phyloP scores from a whole-genome alignment of 2,113 vertebrate genomes.

The Tachycineta bicolor region DNA sequence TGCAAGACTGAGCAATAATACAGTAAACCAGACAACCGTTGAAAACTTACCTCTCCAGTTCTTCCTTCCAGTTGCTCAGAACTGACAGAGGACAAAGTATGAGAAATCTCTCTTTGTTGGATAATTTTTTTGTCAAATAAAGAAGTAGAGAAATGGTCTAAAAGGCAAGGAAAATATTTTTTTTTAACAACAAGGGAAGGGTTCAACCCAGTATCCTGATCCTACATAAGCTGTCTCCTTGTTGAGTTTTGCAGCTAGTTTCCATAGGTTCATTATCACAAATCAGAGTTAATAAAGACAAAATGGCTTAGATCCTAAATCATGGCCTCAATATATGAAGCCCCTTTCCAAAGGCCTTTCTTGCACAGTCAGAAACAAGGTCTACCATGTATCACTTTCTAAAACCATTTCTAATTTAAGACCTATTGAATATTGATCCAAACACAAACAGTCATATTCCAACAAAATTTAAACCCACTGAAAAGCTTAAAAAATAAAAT shows the following conservation, averaged over 20 bases:
- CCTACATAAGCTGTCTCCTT: background rate
- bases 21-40: background rate
- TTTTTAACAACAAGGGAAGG: background rate
- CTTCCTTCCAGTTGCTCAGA: slow-evolving; percentile 89
- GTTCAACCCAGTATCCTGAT: background rate
- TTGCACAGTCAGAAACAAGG: background rate
- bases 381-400: background rate
- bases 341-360: background rate
- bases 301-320: background rate
- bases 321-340: background rate
- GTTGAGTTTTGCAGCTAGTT: background rate
- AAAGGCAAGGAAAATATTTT: slow-evolving; percentile 15
- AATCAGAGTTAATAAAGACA: background rate
- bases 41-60: slow-evolving; percentile 81
- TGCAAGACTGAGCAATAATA: background rate
- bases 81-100: slow-evolving; percentile 90
- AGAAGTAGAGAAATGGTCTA: slow-evolving; percentile 88
- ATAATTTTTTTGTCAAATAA: slow-evolving; percentile 77
- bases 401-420: background rate
- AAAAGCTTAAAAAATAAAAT: background rate
- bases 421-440: background rate
- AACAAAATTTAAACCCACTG: background rate
- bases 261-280: background rate
- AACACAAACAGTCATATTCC: background rate
- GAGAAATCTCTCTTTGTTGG: slow-evolving; percentile 81